Evolutionary conservation across 2,888 invertebrate genomes (phyloP), one percentile per base, ranked within the genome.

Genomic region (Odontomyia ornata): DNA sequence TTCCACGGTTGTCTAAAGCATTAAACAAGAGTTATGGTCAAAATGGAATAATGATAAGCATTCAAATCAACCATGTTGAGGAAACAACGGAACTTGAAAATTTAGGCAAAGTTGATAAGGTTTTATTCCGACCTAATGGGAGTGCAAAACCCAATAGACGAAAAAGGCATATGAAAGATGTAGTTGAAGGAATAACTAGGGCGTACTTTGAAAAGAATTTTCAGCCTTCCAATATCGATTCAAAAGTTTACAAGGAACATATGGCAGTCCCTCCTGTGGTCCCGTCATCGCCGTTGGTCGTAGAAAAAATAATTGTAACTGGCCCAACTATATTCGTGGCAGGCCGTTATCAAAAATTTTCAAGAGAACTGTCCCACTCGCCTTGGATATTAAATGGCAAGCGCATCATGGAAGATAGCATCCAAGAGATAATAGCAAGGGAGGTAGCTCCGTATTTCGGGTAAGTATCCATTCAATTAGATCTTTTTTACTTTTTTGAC

Each of bases 351-450:
- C 90, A 93, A 80, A 98, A 98, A 86, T 91, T 92, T 83, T 94
- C 94, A 1, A 89, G 98, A 69, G 88, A 90, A 80, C 87, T 99
- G 30, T 94, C 96, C 72, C 99, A 99, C 88, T 96, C 97, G 0
- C 98, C 98, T 0, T 99, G 98, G 98, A 86, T 96, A 76, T 88
- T 97, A 75, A 91, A 93, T 80, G 95, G 96, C 0, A 89, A 91
- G 79, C 89, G 94, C 75, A 91, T 93, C 80, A 91, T 94, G 89
- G 93, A 93, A 80, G 91, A 92, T n/a, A 97, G 97, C 0, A 94
- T 98, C 0, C 95, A 97, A 85, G 98, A 98, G 87, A 89, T 95
- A 78, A 93, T 98, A 79, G 92, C 92, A 82, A 89, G 89, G 75
- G 89, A 89, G 9, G 87, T 97, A 21, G 88, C 89, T 0, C 86